Base-by-base conservation (phyloP, 1,140 invertebrate species). In the Chrysopa pallens region DNA sequence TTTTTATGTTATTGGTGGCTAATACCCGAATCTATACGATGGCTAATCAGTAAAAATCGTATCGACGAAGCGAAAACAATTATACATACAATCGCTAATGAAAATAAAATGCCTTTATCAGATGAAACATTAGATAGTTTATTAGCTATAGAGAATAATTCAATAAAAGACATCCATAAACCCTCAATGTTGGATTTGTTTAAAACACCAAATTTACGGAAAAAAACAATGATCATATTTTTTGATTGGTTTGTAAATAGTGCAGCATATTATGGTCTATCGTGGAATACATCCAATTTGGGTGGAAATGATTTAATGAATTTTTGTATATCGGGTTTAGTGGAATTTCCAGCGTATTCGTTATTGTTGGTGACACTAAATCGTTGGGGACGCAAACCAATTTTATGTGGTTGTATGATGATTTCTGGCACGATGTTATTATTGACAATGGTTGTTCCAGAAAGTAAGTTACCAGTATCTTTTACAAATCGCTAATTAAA, bases 1-100 rank as follows among this genome's bases (percentile, higher is more conserved):
- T 79, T 90, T 45, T 65, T 84, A 29, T 54, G 70, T 33, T 87
- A 87, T 54, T 84, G 84, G 61, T 89, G 84, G 84, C 77, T 86
- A 48, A 78, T 86, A 55, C 84, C 84, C 3, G 85, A 88, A 59
- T 87, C 83, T 5, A 75, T 77, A 1, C 68, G 84, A 46, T 89
- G 84, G 84, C 57, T 88, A 11, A 56, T 88, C 15, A 75, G 78
- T 3, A 81, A 85, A 58, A 78, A 78, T n/a, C 68, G 76, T 27
- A 62, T 68, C 11, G 69, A 76, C 11, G 75, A 82, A 61, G 84
- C 83, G 0, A 73, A 78, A 27, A 62, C 63, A 40, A 64, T 81
- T 4, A 64, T 89, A 2, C 68, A 76, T 49, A 72, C 67, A 42
- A 80, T 78, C 1, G 80, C 81, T 0, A 70, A 66, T 38, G 73